These are phyloP conservation scores for Agapornis canus DNA, from an alignment of 2,797 vertebrate genomes.

Conservation along the genomic window DNA sequence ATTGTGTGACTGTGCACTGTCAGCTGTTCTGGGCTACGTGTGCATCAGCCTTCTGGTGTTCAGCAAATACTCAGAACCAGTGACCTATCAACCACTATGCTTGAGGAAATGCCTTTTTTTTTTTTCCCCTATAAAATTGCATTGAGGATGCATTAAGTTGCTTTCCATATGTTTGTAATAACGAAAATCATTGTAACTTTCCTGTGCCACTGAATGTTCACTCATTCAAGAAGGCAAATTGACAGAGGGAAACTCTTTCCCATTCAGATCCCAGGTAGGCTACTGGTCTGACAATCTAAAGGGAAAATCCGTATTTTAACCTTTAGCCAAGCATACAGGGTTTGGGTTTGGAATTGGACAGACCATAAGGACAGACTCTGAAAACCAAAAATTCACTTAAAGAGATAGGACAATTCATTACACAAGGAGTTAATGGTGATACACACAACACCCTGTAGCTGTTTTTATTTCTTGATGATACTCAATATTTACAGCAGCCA, in stretches of 20 bases:
- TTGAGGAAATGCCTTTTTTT: background rate
- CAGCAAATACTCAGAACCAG: background rate
- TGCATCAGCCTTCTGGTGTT: background rate
- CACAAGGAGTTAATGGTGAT: background rate
- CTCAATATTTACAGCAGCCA: background rate
- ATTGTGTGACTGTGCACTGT: background rate
- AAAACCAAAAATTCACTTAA: background rate
- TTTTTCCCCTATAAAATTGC: background rate
- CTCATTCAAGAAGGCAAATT: background rate
- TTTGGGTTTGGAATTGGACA: background rate
- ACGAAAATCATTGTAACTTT: background rate
- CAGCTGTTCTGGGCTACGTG: background rate
- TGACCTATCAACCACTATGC: background rate
- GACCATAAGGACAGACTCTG: background rate
- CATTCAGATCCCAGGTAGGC: background rate
- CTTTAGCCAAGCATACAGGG: accelerated
- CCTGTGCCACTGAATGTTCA: background rate
- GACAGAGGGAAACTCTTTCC: background rate
- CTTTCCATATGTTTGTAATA: background rate
- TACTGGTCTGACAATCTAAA: background rate
- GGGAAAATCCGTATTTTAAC: background rate
- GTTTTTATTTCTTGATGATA: background rate
- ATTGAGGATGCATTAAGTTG: background rate
- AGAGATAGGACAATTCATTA: background rate
- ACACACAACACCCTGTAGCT: background rate